These are phyloP conservation scores for Chamaea fasciata DNA, from an alignment of 2,113 vertebrate species.

Conservation along the genomic window DNA sequence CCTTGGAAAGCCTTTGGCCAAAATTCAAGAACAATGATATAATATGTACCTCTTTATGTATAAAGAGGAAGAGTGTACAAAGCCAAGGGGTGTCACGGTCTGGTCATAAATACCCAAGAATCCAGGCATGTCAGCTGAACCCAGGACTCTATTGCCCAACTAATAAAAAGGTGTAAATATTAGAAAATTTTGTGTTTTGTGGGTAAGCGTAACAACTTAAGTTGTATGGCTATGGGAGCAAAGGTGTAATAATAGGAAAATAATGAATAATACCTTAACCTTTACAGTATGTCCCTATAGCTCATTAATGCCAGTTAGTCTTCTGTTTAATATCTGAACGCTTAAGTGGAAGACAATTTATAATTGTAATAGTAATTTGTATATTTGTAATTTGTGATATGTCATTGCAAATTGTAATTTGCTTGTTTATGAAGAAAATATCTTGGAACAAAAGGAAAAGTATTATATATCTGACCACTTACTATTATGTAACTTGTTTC, in stretches of 20 bases:
- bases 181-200: neutral
- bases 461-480: neutral
- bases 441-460: neutral
- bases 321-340: neutral
- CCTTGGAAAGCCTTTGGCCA: neutral
- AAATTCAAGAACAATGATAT: neutral
- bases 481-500: neutral
- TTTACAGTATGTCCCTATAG: neutral
- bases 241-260: neutral
- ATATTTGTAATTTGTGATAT: neutral
- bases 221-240: neutral
- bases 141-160: neutral
- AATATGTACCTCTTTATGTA: neutral
- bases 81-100: neutral
- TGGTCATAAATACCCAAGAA: neutral
- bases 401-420: neutral
- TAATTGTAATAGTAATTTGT: neutral
- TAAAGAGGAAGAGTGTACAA: neutral
- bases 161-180: neutral
- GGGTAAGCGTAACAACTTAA: accelerated
- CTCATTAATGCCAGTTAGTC: neutral
- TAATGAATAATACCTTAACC: neutral
- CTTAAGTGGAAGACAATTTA: neutral
- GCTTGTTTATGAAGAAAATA: neutral
- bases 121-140: neutral